These are phyloP conservation scores for Laticauda colubrina DNA, from an alignment of 2,113 vertebrate genomes.

Conservation along the genomic window DNA sequence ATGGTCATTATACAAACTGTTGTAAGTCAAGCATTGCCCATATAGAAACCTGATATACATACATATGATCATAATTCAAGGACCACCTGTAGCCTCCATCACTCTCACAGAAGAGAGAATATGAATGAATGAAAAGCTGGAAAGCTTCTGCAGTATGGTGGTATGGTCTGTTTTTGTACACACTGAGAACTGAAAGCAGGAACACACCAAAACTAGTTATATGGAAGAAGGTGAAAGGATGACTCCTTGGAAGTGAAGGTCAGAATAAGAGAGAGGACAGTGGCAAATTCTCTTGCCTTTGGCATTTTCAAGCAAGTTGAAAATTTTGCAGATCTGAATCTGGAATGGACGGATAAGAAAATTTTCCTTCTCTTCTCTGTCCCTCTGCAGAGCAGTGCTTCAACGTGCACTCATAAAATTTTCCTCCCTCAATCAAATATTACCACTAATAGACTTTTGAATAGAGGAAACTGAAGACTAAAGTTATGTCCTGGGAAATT, in stretches of 20 bases:
- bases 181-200: background rate
- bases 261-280: background rate
- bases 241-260: background rate
- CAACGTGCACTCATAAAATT: background rate
- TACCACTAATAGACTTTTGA: background rate
- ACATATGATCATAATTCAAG: background rate
- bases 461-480: background rate
- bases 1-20: no score
- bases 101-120: background rate
- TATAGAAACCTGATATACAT: no score
- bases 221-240: background rate
- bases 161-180: background rate
- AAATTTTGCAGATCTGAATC: background rate
- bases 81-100: background rate
- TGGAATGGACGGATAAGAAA: background rate
- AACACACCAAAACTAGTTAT: background rate
- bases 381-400: background rate
- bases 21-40: no score
- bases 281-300: background rate
- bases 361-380: background rate
- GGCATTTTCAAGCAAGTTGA: background rate
- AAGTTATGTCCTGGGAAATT: background rate
- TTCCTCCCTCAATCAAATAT: background rate
- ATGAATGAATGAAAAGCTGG: background rate
- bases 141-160: background rate